Base-by-base conservation (phyloP, 2,888 invertebrate species). In the Achlya flavicornis region DNA sequence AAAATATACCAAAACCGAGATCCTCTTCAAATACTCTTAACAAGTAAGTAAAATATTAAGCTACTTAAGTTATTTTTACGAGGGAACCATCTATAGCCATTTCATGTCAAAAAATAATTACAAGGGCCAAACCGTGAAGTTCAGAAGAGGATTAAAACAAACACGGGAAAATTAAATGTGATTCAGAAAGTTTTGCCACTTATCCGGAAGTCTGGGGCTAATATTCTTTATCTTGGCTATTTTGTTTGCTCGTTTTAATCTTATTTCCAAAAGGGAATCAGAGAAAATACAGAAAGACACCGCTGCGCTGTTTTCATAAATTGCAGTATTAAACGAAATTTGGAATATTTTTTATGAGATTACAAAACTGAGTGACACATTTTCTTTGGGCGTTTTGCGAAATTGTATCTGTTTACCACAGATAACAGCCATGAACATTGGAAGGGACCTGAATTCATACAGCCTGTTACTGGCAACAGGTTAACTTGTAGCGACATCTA, bases 131-230 rank as follows among this genome's bases (percentile, higher is more conserved):
- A 67, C 57, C 48, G 58, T 32, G 53, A 65, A 74, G 61, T 73
- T 72, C 59, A 62, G 57, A 74, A 70, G 64, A 48, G 65, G 66
- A 74, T 78, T 75, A 73, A 75, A 72, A 33, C 68, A 78, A 83
- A 80, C 70, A 74, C 63, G 62, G 59, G 63, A 69, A 83, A 81
- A 80, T 80, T 80, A 80, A 85, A 81, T 77, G 75, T 79, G 72
- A 78, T 80, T 81, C 76, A 72, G 64, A 83, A 86, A 85, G 76
- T 84, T 83, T 53, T 32, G 58, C 70, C 73, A 76, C 74, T 85
- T 80, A 71, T 69, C 70, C 66, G 53, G 63, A 63, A 76, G 70
- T 71, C 68, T 66, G 63, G 63, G 63, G 68, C 69, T 72, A 75
- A 78, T 79, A 76, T 80, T 77, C 75, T 79, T 82, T 83, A 80